Evolutionary conservation across 1,140 invertebrate genomes (phyloP).

Genomic region (Drosophila cardini): DNA sequence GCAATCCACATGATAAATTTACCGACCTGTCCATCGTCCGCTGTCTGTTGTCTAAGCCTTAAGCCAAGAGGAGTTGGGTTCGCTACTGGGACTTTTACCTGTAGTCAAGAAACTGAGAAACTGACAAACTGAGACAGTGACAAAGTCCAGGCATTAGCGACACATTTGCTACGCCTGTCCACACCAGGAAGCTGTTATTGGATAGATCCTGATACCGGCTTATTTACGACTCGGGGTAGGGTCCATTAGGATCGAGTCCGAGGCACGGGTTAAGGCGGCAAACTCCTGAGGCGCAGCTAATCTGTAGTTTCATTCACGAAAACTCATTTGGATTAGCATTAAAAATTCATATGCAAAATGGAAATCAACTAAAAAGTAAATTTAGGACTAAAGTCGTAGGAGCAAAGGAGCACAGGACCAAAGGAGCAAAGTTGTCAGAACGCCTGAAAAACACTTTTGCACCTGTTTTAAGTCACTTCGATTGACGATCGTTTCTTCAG

Average conservation of each 20-base stretch:
- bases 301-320: constrained; percentile 4
- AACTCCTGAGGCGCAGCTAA: constrained; percentile 19
- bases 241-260: constrained; percentile 18
- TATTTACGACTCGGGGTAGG: constrained; percentile 31
- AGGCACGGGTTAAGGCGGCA: constrained; percentile 22
- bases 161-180: constrained; percentile 43
- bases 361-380: constrained; percentile 5
- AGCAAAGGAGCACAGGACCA: not conserved
- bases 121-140: not conserved
- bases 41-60: constrained; percentile 5
- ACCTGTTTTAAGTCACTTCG: constrained; percentile 57
- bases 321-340: constrained; percentile 32
- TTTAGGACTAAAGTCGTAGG: not conserved
- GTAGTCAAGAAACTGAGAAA: not conserved
- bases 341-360: constrained; percentile 16
- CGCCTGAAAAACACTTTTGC: constrained; percentile 52
- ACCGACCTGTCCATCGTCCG: not conserved
- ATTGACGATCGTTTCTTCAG: constrained; percentile 43
- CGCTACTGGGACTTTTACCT: constrained; percentile 6
- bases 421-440: not conserved
- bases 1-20: not conserved
- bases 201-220: not conserved
- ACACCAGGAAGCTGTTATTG: constrained; percentile 1
- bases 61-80: not conserved
- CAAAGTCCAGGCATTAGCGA: constrained; percentile 19